Base-by-base conservation (phyloP, 1,140 invertebrate species). In the Camponotus vicinus region DNA sequence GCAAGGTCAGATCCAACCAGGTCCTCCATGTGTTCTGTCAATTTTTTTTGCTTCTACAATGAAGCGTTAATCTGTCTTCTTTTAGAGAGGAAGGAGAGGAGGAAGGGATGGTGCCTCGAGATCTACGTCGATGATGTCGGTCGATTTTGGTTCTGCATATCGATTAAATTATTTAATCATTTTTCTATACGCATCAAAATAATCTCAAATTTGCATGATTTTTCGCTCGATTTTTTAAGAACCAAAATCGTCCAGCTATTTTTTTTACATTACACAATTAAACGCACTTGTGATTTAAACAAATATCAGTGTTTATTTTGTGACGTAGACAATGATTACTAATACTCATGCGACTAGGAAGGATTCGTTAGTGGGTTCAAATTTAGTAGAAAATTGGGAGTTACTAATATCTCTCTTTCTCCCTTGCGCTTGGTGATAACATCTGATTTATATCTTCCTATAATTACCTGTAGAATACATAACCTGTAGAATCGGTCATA, bases 1-100 rank as follows among this genome's bases (percentile, higher is more conserved):
- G 90, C 86, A 93, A 93, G 93, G 92, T 94, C 92, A 94, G 92
- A 91, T 94, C 91, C 94, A 94, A 93, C 93, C 91, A 94, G 94
- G 94, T 94, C 94, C 94, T 94, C 93, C 93, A 90, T 93, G 90
- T 83, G 55, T 55, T 69, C 69, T 83, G 69, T 83, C 40, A 87
- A 87, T 82, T 87, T 84, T 59, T 76, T 67, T 78, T 78, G 67
- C 55, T 85, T 75, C 75, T 79, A 57, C 59, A 76, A 66, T 66
- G 89, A 90, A 90, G 84, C 84, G 64, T 87, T 85, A 87, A 87
- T 87, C 27, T 71, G 61, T 85, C 55, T 77, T 75, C 49, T 71
- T 70, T 76, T 59, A 76, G 82, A 86, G 55, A 73, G 86, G 85
- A 85, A 18, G 90, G 89, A 59, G 11, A 61, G 49, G 37, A 77